A percentile compares a stretch with the other conserved stretches of the same genome.
Evolutionary conservation across 2,888 invertebrate genomes (phyloP).

Genomic region (Lypha dubia): DNA sequence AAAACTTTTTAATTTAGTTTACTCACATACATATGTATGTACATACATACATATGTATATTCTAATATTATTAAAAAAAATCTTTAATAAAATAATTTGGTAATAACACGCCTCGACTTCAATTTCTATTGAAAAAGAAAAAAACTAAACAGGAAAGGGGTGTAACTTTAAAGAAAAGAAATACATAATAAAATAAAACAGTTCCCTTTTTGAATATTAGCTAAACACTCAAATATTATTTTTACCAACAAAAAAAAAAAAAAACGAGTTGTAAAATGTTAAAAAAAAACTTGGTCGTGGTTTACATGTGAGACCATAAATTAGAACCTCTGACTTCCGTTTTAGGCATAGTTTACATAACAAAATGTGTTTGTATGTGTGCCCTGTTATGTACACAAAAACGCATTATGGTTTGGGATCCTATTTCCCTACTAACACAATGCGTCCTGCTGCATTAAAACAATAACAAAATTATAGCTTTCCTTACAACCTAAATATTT

Average conservation of each 20-base stretch:
- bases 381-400: slow-evolving; percentile 65
- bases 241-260: slow-evolving; percentile 16
- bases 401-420: slow-evolving; percentile 51
- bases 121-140: slow-evolving; percentile 17
- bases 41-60: not conserved
- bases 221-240: slow-evolving; percentile 54
- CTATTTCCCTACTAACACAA: slow-evolving; percentile 29
- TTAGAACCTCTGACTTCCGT: slow-evolving; percentile 79
- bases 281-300: slow-evolving; percentile 40
- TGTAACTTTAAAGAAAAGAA: slow-evolving; percentile 61
- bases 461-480: slow-evolving; percentile 45
- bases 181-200: slow-evolving; percentile 33
- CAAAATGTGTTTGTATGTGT: slow-evolving; percentile 3
- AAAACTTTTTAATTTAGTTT: slow-evolving; percentile 16
- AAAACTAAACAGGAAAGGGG: slow-evolving; percentile 51
- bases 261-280: not conserved
- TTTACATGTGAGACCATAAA: slow-evolving; percentile 78
- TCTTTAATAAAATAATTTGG: slow-evolving; percentile 57
- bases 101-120: slow-evolving; percentile 56
- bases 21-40: not conserved
- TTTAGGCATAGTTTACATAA: slow-evolving; percentile 50
- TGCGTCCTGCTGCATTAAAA: slow-evolving; percentile 27
- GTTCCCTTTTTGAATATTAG: slow-evolving; percentile 50
- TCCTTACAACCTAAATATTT: slow-evolving; percentile 47
- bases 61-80: slow-evolving; percentile 23